Conservation (phyloP, 2,797 vertebrate species). For the Tauraco hartlaubi region DNA sequence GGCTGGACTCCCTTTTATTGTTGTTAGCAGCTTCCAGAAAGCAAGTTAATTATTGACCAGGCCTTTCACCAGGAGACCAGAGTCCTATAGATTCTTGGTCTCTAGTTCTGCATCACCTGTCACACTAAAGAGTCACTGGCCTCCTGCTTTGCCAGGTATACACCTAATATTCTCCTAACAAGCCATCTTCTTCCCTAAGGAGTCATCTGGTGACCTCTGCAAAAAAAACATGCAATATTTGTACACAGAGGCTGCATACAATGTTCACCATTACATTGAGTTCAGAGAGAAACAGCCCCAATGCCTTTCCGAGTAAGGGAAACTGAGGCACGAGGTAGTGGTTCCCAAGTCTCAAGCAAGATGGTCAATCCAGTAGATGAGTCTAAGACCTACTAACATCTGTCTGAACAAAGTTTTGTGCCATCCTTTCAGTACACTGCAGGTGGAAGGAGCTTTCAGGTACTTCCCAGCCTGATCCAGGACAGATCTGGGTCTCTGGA, state of each 20-base stretch:
- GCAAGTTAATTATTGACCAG: slow-evolving; percentile 72
- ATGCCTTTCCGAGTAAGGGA: not conserved
- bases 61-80: slow-evolving; percentile 26
- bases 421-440: too few species aligned
- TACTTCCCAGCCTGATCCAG: accelerated
- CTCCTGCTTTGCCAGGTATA: not conserved
- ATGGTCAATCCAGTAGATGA: accelerated
- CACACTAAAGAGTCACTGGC: not conserved
- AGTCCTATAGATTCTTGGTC: not conserved
- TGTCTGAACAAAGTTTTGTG: not conserved
- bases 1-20: slow-evolving; percentile 45
- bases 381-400: accelerated
- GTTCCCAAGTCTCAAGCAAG: accelerated
- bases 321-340: not conserved
- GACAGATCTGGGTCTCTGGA: not conserved
- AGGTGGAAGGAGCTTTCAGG: not conserved
- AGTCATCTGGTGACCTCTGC: not conserved
- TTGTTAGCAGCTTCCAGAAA: slow-evolving; percentile 43
- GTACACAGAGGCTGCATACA: too few species aligned
- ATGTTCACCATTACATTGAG: too few species aligned
- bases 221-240: accelerated
- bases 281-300: not conserved
- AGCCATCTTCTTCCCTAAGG: not conserved
- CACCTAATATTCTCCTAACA: not conserved
- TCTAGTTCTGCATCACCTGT: slow-evolving; percentile 22